Percentiles rank a stretch among this genome's conserved stretches.
phyloP scores from a whole-genome alignment of 2,888 invertebrate genomes.

The Podabrus alpinus region DNA sequence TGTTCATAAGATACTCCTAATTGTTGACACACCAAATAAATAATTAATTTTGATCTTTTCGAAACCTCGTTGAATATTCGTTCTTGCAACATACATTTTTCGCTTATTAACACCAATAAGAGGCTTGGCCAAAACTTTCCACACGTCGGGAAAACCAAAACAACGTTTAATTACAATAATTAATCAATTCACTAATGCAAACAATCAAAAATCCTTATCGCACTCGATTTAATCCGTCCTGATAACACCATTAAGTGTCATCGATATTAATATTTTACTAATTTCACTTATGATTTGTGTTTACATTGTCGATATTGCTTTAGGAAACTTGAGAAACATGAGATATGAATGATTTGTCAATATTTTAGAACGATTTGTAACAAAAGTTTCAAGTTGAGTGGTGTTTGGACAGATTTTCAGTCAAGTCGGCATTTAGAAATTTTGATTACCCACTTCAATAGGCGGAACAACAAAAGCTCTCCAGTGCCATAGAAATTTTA shows the following conservation, averaged over 20 bases:
- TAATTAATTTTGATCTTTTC: not conserved
- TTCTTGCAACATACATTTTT: too few species aligned
- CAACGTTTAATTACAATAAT: not conserved
- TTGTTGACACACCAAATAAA: not conserved
- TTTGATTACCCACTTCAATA: not conserved
- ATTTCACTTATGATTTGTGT: not conserved
- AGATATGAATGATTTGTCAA: not conserved
- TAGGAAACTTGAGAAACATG: not conserved
- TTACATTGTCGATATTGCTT: not conserved
- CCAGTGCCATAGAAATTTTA: too few species aligned
- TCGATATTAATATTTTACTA: not conserved
- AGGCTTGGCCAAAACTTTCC: too few species aligned
- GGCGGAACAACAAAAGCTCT: too few species aligned
- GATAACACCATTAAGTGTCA: not conserved
- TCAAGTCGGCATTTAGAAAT: not conserved
- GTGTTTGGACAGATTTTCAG: not conserved
- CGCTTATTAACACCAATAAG: too few species aligned
- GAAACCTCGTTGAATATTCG: too few species aligned
- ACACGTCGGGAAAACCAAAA: not conserved
- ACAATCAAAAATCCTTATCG: not conserved
- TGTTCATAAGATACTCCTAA: too few species aligned
- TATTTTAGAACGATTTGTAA: not conserved
- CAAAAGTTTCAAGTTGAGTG: not conserved
- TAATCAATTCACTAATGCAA: not conserved
- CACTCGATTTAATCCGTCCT: not conserved